A percentile compares a stretch with the other conserved stretches of the same genome.
phyloP scores from a whole-genome alignment of 2,797 vertebrate genomes.

The Pygocentrus nattereri region DNA sequence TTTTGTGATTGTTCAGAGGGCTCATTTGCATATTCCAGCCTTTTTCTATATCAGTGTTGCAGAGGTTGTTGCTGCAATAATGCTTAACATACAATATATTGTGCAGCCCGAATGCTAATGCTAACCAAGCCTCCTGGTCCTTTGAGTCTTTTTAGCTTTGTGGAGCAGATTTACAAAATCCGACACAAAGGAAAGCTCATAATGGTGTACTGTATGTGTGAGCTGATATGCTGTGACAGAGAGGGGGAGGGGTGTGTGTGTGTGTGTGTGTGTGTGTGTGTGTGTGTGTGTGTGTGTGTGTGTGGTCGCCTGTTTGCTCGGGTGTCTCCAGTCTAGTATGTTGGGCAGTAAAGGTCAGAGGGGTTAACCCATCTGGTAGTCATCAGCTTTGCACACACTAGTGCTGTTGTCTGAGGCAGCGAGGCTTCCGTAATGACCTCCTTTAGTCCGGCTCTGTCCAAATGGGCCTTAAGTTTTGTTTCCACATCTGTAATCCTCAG shows the following conservation, averaged over 20 bases:
- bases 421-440: slow-evolving; percentile 47
- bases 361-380: slow-evolving; percentile 55
- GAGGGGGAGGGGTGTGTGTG: neutral
- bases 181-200: slow-evolving; percentile 18
- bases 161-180: slow-evolving; percentile 12
- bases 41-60: neutral
- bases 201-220: slow-evolving; percentile 3
- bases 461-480: slow-evolving; percentile 50
- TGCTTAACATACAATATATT: neutral
- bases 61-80: neutral
- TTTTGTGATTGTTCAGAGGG: neutral
- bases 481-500: slow-evolving; percentile 56
- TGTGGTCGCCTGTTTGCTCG: slow-evolving; percentile 43
- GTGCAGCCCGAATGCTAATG: no score
- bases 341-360: slow-evolving; percentile 39
- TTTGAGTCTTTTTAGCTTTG: neutral
- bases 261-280: slow-evolving; percentile 4
- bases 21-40: neutral
- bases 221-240: slow-evolving; percentile 1
- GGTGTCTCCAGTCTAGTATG: slow-evolving; percentile 30
- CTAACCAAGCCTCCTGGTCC: neutral
- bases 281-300: slow-evolving; percentile 16
- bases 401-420: slow-evolving; percentile 39
- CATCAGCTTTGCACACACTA: slow-evolving; percentile 50
- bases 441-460: slow-evolving; percentile 19